Evolutionary conservation across 2,797 vertebrate genomes (phyloP).

Genomic region (Pseudomugil tenellus): DNA sequence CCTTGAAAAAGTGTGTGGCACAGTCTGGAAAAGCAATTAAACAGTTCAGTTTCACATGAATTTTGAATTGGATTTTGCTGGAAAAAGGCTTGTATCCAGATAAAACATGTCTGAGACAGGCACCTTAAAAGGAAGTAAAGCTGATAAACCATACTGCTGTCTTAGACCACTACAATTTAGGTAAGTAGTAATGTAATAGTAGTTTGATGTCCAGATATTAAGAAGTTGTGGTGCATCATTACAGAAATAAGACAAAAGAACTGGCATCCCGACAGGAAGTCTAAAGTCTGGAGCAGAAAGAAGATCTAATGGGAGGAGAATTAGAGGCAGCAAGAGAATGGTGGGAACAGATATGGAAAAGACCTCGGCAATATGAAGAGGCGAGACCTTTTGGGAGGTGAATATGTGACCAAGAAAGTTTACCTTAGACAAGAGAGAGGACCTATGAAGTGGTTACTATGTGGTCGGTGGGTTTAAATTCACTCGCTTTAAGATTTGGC

Average conservation of each 20-base stretch:
- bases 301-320: constrained; percentile 6
- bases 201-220: constrained; percentile 10
- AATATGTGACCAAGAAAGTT: background rate
- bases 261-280: constrained; percentile 7
- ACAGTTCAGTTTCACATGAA: constrained; percentile 63
- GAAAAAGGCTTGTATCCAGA: constrained; percentile 67
- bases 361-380: background rate
- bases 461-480: constrained; percentile 1
- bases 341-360: background rate
- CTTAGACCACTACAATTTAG: constrained; percentile 3
- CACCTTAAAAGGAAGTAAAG: constrained; percentile 51
- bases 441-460: background rate
- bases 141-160: constrained; percentile 33
- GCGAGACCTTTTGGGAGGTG: background rate
- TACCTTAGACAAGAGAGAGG: constrained; percentile 13
- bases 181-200: background rate
- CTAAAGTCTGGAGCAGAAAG: constrained; percentile 15
- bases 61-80: constrained; percentile 59
- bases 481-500: background rate
- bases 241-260: background rate
- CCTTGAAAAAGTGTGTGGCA: constrained; percentile 55
- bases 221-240: constrained; percentile 6
- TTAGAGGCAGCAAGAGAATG: background rate
- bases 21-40: constrained; percentile 81
- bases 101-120: constrained; percentile 53